Evolutionary conservation across 2,888 invertebrate genomes (phyloP).

Genomic region (Craniophora ligustri): DNA sequence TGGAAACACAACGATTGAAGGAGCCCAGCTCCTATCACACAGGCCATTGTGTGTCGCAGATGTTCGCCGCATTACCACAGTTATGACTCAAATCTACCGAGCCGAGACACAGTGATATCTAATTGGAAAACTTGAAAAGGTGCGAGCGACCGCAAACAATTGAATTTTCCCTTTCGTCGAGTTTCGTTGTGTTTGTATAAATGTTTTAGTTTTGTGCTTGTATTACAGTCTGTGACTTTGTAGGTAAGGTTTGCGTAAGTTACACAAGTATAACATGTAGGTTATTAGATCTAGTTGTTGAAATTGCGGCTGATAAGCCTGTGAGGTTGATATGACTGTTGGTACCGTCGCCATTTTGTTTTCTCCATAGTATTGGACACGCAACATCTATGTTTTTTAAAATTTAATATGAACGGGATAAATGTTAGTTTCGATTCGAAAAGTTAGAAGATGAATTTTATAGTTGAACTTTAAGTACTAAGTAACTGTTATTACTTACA

Average conservation of each 20-base stretch:
- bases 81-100: constrained; percentile 73
- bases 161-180: constrained; percentile 62
- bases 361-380: no score
- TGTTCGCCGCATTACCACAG: constrained; percentile 69
- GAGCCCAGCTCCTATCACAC: constrained; percentile 51
- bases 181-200: constrained; percentile 35
- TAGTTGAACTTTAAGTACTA: no score
- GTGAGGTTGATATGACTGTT: no score
- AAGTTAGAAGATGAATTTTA: no score
- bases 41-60: constrained; percentile 66
- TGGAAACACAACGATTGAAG: constrained; percentile 38
- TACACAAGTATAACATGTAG: no score
- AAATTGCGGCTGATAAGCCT: no score
- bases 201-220: constrained; percentile 46
- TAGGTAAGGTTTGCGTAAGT: background rate
- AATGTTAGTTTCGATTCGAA: no score
- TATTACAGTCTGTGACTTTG: constrained; percentile 10
- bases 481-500: no score
- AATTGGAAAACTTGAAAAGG: constrained; percentile 83
- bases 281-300: no score
- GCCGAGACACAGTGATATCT: constrained; percentile 69
- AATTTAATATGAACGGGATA: no score
- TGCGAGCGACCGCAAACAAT: constrained; percentile 69
- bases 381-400: no score
- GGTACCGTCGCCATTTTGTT: no score